Conservation (phyloP, 1,140 invertebrate genomes). For the Ceratina australensis region DNA sequence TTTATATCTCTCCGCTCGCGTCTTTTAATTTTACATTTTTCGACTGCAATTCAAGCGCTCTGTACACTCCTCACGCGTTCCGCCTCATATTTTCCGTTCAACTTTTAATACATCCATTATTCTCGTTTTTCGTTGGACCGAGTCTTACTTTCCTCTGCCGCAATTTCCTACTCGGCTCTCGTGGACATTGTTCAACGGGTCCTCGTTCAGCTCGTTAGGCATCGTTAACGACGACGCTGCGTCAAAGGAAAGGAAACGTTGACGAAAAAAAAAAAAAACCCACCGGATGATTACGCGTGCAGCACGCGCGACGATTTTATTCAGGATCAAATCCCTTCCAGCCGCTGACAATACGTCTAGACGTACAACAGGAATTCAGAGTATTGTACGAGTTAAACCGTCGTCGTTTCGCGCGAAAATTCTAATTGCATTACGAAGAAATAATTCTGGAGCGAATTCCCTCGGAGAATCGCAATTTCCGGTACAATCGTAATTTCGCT, state of each 20-base stretch:
- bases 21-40: neutral
- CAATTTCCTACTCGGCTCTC: constrained; percentile 12
- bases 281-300: constrained; percentile 30
- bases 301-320: neutral
- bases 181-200: constrained; percentile 35
- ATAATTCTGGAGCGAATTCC: neutral
- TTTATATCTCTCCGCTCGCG: neutral
- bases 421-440: no score
- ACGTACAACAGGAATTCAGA: no score
- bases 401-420: no score
- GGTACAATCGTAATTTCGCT: no score
- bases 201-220: constrained; percentile 51
- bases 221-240: constrained; percentile 49
- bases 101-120: neutral
- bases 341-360: no score
- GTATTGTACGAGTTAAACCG: no score
- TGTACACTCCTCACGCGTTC: neutral
- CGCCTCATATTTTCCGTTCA: neutral
- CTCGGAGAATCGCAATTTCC: neutral
- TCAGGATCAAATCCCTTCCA: neutral
- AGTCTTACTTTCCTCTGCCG: neutral
- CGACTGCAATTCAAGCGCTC: no score
- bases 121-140: neutral
- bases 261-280: constrained; percentile 25
- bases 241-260: constrained; percentile 14